Evolutionary conservation across 2,888 invertebrate species (phyloP), one percentile per base, ranked within the genome.

Genomic region (Meiosimyza decipiens): DNA sequence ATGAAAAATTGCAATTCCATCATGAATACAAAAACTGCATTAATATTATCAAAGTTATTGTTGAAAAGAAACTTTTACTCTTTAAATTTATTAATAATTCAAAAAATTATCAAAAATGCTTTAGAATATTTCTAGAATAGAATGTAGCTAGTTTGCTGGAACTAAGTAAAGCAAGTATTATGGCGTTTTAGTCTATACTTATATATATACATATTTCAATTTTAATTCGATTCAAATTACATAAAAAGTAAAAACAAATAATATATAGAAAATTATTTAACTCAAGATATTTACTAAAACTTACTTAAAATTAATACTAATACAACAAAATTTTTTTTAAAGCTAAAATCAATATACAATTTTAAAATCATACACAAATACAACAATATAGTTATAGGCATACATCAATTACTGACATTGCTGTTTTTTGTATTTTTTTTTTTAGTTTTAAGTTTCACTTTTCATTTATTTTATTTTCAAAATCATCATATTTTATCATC

Each of bases 81-180:
- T 73, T 71, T 68, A 73, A 74, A 74, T 70, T 76, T 62, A 70
- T 64, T 71, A 40, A 66, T 70, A 64, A 73, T 74, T 75, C 51
- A 54, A 55, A 33, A 59, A 64, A 71, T 74, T 71, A 71, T 73
- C 74, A 71, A 72, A 79, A 79, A 79, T 79, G 83, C 82, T 84
- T 83, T 87, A 85, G 86, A 85, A 86, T 86, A 87, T 85, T 86
- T 86, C 81, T 85, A 86, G 85, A 87, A 86, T 87, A 87, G 86
- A 86, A 81, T 86, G 86, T 86, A 86, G 86, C 84, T 83, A 80
- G 82, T 84, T 84, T 86, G 87, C 86, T 86, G 86, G 86, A 85
- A 85, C 85, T 87, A 83, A 86, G 86, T 87, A 86, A 83, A 86
- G 84, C 81, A 85, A 86, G 86, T 86, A 86, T 86, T 85, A 86